phyloP scores from a whole-genome alignment of 2,113 vertebrate species.

The Microcebus lehilahytsara region DNA sequence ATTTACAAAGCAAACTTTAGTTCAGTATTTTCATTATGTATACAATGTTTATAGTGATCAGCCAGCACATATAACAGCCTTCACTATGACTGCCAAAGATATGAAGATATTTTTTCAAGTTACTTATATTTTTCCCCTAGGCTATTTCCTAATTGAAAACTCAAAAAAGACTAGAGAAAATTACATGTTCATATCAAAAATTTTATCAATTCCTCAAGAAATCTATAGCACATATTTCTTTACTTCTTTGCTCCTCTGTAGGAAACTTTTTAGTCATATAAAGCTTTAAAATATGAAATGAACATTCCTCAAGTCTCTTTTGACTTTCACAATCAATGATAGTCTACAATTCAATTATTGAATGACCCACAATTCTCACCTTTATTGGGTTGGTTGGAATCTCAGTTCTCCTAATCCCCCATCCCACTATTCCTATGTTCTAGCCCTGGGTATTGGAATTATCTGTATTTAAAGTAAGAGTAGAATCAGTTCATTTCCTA shows the following conservation, averaged over 20 bases:
- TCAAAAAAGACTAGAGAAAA: not conserved
- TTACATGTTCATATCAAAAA: constrained; percentile 36
- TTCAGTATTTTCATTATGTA: constrained; percentile 20
- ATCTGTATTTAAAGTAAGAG: not conserved
- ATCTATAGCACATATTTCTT: not conserved
- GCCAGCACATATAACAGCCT: not conserved
- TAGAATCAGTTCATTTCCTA: not conserved
- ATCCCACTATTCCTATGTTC: not conserved
- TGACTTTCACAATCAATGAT: not conserved
- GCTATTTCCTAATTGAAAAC: not conserved
- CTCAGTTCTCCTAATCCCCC: not conserved
- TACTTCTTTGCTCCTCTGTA: not conserved
- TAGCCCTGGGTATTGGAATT: not conserved
- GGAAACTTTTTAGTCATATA: not conserved
- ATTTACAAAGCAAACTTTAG: constrained; percentile 43
- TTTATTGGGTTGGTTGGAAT: not conserved
- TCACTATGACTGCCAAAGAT: not conserved
- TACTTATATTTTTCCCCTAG: not conserved
- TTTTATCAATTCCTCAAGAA: not conserved
- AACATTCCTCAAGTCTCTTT: not conserved
- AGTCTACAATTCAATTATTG: not conserved
- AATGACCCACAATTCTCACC: not conserved
- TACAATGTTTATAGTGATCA: not conserved
- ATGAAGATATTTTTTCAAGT: not conserved
- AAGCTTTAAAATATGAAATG: constrained; percentile 1